Evolutionary conservation across 2,113 vertebrate genomes (phyloP), one percentile per base, ranked within the genome.

Genomic region (Scolopax mira): DNA sequence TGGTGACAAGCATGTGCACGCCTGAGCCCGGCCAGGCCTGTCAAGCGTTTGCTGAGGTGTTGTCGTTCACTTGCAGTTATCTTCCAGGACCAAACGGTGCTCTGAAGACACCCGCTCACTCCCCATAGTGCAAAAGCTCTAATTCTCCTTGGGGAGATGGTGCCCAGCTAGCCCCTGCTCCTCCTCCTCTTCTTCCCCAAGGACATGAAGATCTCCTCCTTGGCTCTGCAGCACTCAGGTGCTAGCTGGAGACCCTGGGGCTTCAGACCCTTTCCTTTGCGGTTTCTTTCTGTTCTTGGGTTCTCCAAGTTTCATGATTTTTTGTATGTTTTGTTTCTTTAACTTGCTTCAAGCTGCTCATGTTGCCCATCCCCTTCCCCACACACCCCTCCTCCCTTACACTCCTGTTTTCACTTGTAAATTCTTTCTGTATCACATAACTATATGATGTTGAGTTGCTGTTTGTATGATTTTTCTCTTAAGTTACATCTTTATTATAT

Each of bases 401-500:
- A 98, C 98, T 98, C 98, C 98, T 98, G 97, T 98, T 98, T 97
- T 98, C 97, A 98, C 98, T 97, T 98, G 98, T 98, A 98, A 98
- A 98, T 98, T 98, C 95, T 98, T 98, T 98, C 98, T 98, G 98
- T 99, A 99, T 98, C 98, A 99, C 99, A 99, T 99, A 99, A 99
- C 99, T 99, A 99, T 99, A 99, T 99, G 99, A 99, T 98, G 98
- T 99, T 99, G 98, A 99, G 99, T 99, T 99, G 99, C 99, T 99
- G 99, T 99, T 99, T 99, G 99, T 99, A 99, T 99, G 98, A 99
- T 98, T 99, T 99, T 99, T 99, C 99, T 99, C 98, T 99, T 99
- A 99, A 99, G 99, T 99, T 99, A 99, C 99, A 99, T 99, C 99
- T 99, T 99, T 99, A 99, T 99, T 99, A 99, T 99, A 99, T 99